Evolutionary conservation across 2,797 vertebrate genomes (phyloP), one percentile per base, ranked within the genome.

Genomic region (Ciconia nigra): DNA sequence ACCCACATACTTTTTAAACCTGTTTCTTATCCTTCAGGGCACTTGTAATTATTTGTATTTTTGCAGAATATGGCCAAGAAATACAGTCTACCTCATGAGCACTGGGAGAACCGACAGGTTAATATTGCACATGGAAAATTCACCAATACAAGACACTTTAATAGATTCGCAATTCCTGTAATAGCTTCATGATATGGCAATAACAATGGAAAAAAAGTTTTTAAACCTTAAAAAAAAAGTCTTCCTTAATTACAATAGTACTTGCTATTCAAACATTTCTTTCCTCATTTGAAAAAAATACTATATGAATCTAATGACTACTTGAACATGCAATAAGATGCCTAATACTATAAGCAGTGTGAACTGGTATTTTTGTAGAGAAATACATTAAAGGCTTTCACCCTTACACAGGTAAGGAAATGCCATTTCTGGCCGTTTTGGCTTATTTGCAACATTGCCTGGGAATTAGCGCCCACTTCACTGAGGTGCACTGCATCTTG

Each of bases 391-490:
- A 94, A 96, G 90, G 90, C 94, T 93, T 92, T 87, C 80, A 94
- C 89, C 92, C 96, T 95, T 96, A 90, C 90, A 90, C 73, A 91
- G 88, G 91, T 92, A 95, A 95, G 90, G 93, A 96, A 97, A 88
- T 74, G 92, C 94, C 85, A 96, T 62, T 91, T 77, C 94, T 93
- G 96, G 92, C 87, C 3, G 0, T 33, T 96, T 94, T 95, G 96
- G 95, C 97, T 96, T 91, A n/a, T 93, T 92, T 90, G 88, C 93
- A 95, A 83, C 41, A 39, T 17, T 39, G 57, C 51, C 44, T 63
- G 74, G 71, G 66, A 55, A 61, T 13, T 13, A 21, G 86, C 28
- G 7, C 20, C 4, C n/a, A 9, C 26, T 47, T 44, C 35, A 47
- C 39, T 7, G 82, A 69, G 46, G 69, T 46, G 70, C 87, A 35